phyloP scores from a whole-genome alignment of 2,113 vertebrate species.

The Gallinago paraguaiae region DNA sequence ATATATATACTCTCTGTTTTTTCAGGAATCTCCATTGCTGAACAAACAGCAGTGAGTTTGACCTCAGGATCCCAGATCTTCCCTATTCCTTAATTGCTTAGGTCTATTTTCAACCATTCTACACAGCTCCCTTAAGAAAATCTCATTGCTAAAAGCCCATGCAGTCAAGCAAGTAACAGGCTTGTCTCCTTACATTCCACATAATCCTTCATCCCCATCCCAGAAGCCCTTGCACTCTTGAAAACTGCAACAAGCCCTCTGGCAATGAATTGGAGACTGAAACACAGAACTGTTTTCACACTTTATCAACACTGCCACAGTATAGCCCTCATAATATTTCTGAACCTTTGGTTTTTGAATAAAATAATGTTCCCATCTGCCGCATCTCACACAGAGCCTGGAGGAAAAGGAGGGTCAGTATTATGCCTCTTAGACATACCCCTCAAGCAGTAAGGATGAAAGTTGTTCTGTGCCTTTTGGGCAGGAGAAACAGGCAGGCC shows the following conservation, averaged over 20 bases:
- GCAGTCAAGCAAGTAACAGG: not conserved
- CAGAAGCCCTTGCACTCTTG: not conserved
- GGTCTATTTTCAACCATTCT: not conserved
- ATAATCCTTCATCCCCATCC: not conserved
- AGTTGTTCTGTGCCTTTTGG: not conserved
- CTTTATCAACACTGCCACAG: fast-evolving
- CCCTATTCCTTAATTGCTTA: not conserved
- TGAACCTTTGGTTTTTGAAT: not conserved
- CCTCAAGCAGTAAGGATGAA: not conserved
- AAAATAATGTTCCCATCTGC: not conserved
- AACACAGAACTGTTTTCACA: not conserved
- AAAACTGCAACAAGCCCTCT: not conserved
- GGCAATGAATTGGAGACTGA: not conserved
- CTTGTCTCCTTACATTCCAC: not conserved
- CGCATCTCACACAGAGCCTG: not conserved
- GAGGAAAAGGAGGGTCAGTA: not conserved
- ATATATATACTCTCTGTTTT: no score
- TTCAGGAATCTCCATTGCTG: not conserved
- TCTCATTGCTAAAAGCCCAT: not conserved
- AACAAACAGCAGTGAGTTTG: not conserved
- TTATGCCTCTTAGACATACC: not conserved
- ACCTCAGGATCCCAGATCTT: not conserved
- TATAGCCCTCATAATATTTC: not conserved
- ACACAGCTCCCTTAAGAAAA: not conserved
- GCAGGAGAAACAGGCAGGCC: not conserved